A percentile compares a stretch with the other conserved stretches of the same genome.
Conservation (phyloP, 2,113 vertebrate species). For the Pandion haliaetus region DNA sequence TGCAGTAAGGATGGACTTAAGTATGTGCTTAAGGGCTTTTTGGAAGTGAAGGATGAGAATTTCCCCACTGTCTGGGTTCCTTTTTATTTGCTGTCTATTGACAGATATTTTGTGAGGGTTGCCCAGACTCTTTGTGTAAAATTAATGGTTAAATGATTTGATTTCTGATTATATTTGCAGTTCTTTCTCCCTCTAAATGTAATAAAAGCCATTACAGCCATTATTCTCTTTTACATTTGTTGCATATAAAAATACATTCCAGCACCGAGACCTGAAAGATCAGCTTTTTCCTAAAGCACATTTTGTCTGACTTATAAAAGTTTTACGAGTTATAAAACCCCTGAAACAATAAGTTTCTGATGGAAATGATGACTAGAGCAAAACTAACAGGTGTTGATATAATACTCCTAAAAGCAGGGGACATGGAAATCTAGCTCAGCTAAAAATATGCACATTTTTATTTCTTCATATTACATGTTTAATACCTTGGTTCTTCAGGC, state of each 20-base stretch:
- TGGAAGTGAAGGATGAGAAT: not conserved
- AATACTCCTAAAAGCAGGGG: not conserved
- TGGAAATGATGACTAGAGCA: slow-evolving; percentile 37
- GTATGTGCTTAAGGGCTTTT: not conserved
- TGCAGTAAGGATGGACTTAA: not conserved
- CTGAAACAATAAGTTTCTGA: slow-evolving; percentile 10
- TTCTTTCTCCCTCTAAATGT: not conserved
- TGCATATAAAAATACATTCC: slow-evolving; percentile 1
- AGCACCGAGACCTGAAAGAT: not conserved
- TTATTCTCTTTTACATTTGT: not conserved
- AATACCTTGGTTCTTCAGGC: not conserved
- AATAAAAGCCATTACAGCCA: not conserved
- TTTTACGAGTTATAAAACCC: slow-evolving; percentile 20
- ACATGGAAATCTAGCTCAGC: not conserved
- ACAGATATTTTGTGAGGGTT: not conserved
- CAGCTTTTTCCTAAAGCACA: slow-evolving; percentile 7
- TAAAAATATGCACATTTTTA: not conserved
- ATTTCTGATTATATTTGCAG: slow-evolving; percentile 18
- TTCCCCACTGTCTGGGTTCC: not conserved
- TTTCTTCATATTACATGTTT: not conserved
- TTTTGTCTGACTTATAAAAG: slow-evolving; percentile 16
- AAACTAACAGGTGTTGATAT: slow-evolving; percentile 29
- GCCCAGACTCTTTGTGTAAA: not conserved
- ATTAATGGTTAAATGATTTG: not conserved
- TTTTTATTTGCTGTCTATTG: not conserved